phyloP scores from a whole-genome alignment of 2,113 vertebrate genomes.

The Scomber colias region DNA sequence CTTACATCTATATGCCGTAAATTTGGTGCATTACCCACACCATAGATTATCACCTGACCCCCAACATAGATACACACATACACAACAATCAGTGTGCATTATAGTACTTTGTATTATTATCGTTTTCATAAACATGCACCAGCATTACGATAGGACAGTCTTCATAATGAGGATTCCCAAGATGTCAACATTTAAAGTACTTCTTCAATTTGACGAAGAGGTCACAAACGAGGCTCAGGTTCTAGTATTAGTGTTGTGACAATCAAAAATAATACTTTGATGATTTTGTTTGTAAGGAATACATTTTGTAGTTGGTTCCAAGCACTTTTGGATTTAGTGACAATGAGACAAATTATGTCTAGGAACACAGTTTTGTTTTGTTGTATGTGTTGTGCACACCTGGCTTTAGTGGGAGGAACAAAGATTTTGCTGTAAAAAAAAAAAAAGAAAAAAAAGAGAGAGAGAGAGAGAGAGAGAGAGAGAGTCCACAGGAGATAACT shows the following conservation, averaged over 20 bases:
- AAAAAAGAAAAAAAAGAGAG: background rate
- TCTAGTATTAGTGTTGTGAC: conserved; percentile 68
- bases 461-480: background rate
- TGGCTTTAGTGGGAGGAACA: conserved; percentile 43
- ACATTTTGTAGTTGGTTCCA: conserved; percentile 68
- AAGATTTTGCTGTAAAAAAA: conserved; percentile 62
- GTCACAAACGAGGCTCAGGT: conserved; percentile 77
- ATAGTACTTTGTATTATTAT: conserved; percentile 27
- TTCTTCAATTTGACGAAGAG: conserved; percentile 58
- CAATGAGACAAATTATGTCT: conserved; percentile 58
- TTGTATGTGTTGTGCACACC: conserved; percentile 64
- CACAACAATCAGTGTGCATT: conserved; percentile 47
- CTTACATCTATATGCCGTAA: conserved; percentile 84
- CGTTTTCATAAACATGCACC: conserved; percentile 51
- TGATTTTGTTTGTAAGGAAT: conserved; percentile 58
- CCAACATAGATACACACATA: background rate
- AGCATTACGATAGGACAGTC: conserved; percentile 56
- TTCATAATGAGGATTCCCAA: conserved; percentile 44
- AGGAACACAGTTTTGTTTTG: conserved; percentile 61
- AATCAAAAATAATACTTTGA: conserved; percentile 63
- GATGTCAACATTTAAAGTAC: conserved; percentile 37
- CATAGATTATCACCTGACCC: conserved; percentile 4
- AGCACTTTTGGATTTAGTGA: conserved; percentile 81
- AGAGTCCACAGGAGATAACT: conserved; percentile 37
- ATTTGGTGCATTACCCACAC: background rate